Percentiles rank a stretch among this genome's conserved stretches.
Evolutionary conservation across 2,113 vertebrate genomes (phyloP).

Genomic region (Myrmecophaga tridactyla): DNA sequence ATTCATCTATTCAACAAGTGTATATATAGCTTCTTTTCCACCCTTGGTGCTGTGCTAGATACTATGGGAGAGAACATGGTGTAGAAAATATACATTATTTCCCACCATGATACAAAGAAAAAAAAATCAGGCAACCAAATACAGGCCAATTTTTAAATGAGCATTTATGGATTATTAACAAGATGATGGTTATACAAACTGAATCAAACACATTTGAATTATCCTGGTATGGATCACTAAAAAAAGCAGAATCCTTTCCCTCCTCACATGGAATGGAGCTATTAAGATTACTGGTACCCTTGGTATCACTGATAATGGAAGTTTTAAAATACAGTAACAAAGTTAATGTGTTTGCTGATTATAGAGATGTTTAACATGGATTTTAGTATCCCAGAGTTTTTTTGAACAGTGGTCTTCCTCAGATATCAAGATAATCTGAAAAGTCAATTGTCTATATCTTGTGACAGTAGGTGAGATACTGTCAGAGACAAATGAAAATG

Average conservation of each 20-base stretch:
- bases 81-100: not conserved
- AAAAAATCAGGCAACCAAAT: not conserved
- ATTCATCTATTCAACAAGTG: not conserved
- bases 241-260: not conserved
- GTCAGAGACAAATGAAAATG: conserved; percentile 36
- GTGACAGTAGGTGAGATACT: not conserved
- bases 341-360: conserved; percentile 18
- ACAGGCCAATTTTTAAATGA: not conserved
- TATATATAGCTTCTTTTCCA: not conserved
- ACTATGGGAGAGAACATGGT: not conserved
- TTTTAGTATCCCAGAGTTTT: conserved; percentile 19
- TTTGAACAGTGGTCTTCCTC: conserved; percentile 27
- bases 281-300: not conserved
- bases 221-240: not conserved
- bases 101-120: not conserved
- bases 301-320: not conserved
- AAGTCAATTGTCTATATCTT: conserved; percentile 56
- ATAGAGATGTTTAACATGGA: conserved; percentile 53
- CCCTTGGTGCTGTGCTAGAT: not conserved
- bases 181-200: not conserved
- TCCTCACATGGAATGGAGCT: not conserved
- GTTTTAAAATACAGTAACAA: conserved; percentile 39
- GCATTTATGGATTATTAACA: not conserved
- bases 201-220: not conserved
- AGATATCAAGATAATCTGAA: conserved; percentile 56